A percentile compares a stretch with the other conserved stretches of the same genome.
Conservation (phyloP, 92 coral and sea anemone genomes). For the Epizoanthus ramosus region DNA sequence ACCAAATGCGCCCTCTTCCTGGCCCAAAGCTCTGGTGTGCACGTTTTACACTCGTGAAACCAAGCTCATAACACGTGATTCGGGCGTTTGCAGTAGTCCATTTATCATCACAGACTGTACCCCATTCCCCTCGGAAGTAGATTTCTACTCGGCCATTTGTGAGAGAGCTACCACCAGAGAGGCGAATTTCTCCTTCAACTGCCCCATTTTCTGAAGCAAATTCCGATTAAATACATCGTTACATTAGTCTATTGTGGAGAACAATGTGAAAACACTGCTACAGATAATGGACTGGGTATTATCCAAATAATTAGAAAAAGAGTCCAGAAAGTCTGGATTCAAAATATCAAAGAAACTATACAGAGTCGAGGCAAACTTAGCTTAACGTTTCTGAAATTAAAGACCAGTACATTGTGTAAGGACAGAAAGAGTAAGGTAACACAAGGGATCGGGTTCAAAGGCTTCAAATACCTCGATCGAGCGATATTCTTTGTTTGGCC, state of each 20-base stretch:
- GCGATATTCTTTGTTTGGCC: too few relatives aligned
- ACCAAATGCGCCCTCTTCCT: slow-evolving; percentile 76
- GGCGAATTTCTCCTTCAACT: slow-evolving; percentile 75
- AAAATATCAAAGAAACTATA: too few relatives aligned
- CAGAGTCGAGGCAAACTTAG: too few relatives aligned
- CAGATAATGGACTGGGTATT: background rate
- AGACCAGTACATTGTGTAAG: too few relatives aligned
- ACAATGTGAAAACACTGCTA: too few relatives aligned
- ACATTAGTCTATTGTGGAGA: background rate
- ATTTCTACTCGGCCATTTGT: slow-evolving; percentile 85
- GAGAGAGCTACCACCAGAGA: slow-evolving; percentile 70
- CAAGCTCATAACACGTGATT: slow-evolving; percentile 77
- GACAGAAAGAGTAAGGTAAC: too few relatives aligned
- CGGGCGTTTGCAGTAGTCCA: slow-evolving; percentile 72
- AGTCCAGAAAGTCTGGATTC: too few relatives aligned
- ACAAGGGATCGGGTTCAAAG: too few relatives aligned
- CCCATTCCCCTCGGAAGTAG: slow-evolving; percentile 88
- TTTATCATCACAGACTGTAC: slow-evolving; percentile 77
- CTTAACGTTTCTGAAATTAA: too few relatives aligned
- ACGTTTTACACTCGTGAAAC: slow-evolving; percentile 68
- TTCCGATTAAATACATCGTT: background rate
- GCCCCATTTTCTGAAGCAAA: slow-evolving; percentile 60
- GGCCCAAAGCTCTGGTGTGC: slow-evolving; percentile 80
- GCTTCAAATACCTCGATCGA: too few relatives aligned
- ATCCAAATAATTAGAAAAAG: background rate